A percentile compares a stretch with the other conserved stretches of the same genome.
These are phyloP conservation scores for Perdix hodgsoniae DNA, from an alignment of 2,797 vertebrate genomes.

Conservation along the genomic window DNA sequence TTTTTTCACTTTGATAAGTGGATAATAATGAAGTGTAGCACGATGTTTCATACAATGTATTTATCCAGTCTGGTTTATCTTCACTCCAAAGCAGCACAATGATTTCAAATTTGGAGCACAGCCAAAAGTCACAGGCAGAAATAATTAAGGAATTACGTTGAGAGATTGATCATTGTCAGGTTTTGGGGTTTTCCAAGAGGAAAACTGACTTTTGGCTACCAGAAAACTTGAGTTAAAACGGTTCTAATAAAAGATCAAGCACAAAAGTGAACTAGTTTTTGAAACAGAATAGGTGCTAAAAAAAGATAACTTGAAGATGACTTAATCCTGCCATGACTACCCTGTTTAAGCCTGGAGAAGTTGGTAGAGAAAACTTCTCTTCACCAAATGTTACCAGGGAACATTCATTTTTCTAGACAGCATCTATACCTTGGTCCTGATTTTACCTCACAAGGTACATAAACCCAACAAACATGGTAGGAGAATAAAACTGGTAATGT, in stretches of 20 bases:
- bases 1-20: slow-evolving; percentile 74
- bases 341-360: neutral
- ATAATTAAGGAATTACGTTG: slow-evolving; percentile 49
- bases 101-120: slow-evolving; percentile 67
- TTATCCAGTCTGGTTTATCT: slow-evolving; percentile 73
- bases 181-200: neutral
- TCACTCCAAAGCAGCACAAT: slow-evolving; percentile 61
- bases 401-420: neutral
- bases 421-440: neutral
- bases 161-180: neutral
- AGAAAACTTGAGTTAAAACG: neutral
- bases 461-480: fast-evolving
- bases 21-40: slow-evolving; percentile 75
- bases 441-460: neutral
- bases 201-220: neutral
- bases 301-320: neutral
- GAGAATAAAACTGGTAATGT: neutral
- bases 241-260: neutral
- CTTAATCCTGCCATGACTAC: neutral
- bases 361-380: neutral
- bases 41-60: slow-evolving; percentile 73
- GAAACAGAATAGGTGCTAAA: neutral
- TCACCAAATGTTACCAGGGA: fast-evolving
- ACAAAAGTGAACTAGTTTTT: neutral
- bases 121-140: slow-evolving; percentile 71